phyloP scores from a whole-genome alignment of 2,113 vertebrate genomes.

The Macquaria australasica region DNA sequence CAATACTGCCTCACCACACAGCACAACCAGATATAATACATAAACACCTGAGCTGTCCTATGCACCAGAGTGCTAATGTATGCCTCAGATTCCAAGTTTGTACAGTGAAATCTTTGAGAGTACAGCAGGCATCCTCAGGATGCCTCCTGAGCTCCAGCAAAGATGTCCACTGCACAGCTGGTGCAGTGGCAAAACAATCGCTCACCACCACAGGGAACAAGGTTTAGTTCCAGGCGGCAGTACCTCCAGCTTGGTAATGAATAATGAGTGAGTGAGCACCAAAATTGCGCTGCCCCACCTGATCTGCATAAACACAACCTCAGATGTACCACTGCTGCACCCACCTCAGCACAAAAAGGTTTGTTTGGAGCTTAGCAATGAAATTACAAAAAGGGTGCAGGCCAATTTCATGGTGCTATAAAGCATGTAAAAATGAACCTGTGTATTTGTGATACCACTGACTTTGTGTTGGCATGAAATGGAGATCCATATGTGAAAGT shows the following conservation, averaged over 20 bases:
- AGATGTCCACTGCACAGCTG: conserved; percentile 22
- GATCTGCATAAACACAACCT: conserved; percentile 7
- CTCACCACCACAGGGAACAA: conserved; percentile 5
- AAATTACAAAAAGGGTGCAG: background rate
- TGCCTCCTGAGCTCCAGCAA: conserved; percentile 19
- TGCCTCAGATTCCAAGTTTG: conserved; percentile 9
- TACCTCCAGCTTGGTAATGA: conserved; percentile 16
- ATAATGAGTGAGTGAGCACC: conserved; percentile 39
- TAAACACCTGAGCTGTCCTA: background rate
- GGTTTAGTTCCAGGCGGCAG: conserved; percentile 19
- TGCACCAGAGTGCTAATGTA: background rate
- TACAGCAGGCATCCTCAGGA: conserved; percentile 1
- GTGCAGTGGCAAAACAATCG: conserved; percentile 8
- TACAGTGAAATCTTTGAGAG: conserved; percentile 1
- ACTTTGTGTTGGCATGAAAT: background rate
- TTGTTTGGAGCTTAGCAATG: background rate
- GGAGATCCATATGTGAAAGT: background rate
- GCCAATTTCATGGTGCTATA: background rate
- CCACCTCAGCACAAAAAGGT: background rate
- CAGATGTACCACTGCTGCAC: background rate
- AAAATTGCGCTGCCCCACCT: conserved; percentile 23
- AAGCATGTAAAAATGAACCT: background rate
- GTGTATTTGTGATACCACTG: background rate
- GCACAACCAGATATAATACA: background rate
- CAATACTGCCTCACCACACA: background rate